phyloP scores from a whole-genome alignment of 2,888 invertebrate species.

The Hirtodrosophila cameraria region DNA sequence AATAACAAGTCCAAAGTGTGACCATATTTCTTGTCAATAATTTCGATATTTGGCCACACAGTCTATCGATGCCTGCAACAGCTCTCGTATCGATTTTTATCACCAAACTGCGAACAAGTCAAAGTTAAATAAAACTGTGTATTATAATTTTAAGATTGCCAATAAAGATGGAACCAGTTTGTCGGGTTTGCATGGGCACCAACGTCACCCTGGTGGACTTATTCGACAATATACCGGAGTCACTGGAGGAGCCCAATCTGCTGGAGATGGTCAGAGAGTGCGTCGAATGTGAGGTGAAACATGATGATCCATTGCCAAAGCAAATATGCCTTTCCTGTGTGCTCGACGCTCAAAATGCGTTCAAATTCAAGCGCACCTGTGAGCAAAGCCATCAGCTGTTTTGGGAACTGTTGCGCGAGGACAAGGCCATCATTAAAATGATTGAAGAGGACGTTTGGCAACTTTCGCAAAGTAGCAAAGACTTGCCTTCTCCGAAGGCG shows the following conservation, averaged over 20 bases:
- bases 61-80: no score
- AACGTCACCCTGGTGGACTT: conserved; percentile 5
- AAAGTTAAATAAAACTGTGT: no score
- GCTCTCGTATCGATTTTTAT: no score
- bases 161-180: background rate
- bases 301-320: conserved; percentile 36
- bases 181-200: conserved; percentile 8
- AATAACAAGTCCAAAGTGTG: no score
- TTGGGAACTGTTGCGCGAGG: background rate
- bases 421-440: background rate
- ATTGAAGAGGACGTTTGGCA: no score
- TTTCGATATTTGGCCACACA: no score
- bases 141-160: no score
- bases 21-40: no score
- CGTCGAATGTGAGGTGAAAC: conserved; percentile 8
- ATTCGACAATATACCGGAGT: background rate
- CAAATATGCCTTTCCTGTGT: conserved; percentile 43
- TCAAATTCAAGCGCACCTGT: conserved; percentile 35
- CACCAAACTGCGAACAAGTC: no score
- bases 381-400: conserved; percentile 17
- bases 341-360: conserved; percentile 34
- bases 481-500: no score
- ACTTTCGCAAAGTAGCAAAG: no score
- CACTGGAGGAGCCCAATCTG: conserved; percentile 11
- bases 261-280: conserved; percentile 37